Evolutionary conservation across 2,888 invertebrate genomes (phyloP).

Genomic region (Drosophila emarginata): DNA sequence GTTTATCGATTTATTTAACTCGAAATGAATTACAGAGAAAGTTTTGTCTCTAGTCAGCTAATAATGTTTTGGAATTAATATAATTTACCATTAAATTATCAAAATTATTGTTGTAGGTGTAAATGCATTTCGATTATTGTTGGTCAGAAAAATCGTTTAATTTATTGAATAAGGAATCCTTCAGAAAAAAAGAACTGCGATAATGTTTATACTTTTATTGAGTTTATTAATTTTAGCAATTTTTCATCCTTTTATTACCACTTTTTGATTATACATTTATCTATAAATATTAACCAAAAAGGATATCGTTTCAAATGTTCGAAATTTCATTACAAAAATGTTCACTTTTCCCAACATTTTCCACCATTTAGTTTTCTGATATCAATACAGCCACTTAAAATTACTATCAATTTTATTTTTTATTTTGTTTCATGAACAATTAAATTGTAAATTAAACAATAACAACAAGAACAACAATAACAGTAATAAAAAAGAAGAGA

Average conservation of each 20-base stretch:
- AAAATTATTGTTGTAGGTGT: no score
- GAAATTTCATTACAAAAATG: neutral
- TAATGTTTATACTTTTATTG: no score
- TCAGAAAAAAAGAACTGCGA: no score
- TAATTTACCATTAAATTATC: no score
- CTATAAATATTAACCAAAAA: neutral
- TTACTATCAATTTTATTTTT: slow-evolving; percentile 29
- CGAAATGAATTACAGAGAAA: neutral
- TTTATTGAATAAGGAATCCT: no score
- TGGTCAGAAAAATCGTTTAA: no score
- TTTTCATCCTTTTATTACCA: no score
- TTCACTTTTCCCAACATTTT: neutral
- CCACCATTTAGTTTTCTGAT: neutral
- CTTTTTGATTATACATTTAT: no score
- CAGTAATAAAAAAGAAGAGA: slow-evolving; percentile 15
- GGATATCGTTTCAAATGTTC: neutral
- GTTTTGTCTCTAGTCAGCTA: no score
- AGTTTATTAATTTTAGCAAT: no score
- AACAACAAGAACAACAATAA: neutral
- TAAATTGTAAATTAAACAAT: slow-evolving; percentile 40
- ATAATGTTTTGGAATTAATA: no score
- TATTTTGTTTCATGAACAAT: slow-evolving; percentile 20
- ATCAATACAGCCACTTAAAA: slow-evolving; percentile 37
- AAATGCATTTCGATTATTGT: no score
- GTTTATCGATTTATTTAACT: neutral